A percentile compares a stretch with the other conserved stretches of the same genome.
These are phyloP conservation scores for Vireo griseus DNA, from an alignment of 2,797 vertebrate genomes.

Conservation along the genomic window DNA sequence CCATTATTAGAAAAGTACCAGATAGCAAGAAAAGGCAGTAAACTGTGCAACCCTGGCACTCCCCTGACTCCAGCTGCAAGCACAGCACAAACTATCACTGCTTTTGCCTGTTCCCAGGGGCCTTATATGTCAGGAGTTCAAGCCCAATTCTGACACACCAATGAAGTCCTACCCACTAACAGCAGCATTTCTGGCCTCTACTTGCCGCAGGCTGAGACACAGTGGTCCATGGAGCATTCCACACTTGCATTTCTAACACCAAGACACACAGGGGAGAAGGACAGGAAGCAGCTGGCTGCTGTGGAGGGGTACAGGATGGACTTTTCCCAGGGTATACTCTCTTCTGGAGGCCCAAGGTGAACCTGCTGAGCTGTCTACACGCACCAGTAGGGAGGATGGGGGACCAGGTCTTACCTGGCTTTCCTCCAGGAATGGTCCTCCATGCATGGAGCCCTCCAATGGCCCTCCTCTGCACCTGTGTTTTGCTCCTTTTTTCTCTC, in stretches of 20 bases:
- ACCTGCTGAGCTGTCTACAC: neutral
- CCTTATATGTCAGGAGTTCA: neutral
- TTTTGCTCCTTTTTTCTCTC: neutral
- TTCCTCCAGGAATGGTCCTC: neutral
- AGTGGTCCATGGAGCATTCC: neutral
- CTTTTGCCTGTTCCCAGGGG: neutral
- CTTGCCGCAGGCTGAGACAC: neutral
- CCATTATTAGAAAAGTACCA: neutral
- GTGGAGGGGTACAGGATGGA: fast-evolving
- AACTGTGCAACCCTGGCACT: neutral
- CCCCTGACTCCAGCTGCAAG: neutral
- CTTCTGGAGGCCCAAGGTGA: neutral
- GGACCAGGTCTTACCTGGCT: neutral
- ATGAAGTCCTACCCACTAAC: neutral
- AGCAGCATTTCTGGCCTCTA: neutral
- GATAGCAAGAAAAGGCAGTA: neutral
- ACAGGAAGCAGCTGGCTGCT: neutral
- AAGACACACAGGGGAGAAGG: neutral
- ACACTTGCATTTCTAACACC: neutral
- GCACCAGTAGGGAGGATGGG: fast-evolving
- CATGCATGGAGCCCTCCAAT: neutral
- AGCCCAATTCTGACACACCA: neutral
- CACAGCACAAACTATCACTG: fast-evolving
- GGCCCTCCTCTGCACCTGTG: neutral
- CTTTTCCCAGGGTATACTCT: neutral